phyloP scores from a whole-genome alignment of 2,797 vertebrate genomes.

The Melanotaenia maccullochi region DNA sequence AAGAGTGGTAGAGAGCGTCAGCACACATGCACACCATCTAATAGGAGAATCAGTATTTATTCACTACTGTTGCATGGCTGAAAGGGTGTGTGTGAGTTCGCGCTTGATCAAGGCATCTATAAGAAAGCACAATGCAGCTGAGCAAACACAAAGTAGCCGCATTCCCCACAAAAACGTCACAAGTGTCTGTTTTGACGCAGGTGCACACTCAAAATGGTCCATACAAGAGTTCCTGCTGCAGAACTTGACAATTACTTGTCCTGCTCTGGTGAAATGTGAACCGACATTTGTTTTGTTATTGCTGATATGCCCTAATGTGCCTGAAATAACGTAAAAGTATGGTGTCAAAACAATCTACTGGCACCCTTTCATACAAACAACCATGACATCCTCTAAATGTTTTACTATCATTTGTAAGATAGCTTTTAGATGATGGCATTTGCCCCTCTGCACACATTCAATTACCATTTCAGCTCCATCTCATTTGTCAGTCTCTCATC shows the following conservation, averaged over 20 bases:
- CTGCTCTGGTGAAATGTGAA: neutral
- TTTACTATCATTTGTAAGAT: constrained; percentile 6
- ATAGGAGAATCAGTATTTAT: constrained; percentile 37
- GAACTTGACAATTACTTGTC: constrained; percentile 35
- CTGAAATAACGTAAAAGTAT: neutral
- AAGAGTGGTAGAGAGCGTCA: constrained; percentile 42
- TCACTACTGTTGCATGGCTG: constrained; percentile 18
- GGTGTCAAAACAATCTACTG: neutral
- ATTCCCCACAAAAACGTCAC: constrained; percentile 29
- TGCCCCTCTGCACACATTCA: constrained; percentile 50
- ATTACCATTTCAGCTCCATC: constrained; percentile 7
- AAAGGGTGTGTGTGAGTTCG: constrained; percentile 26
- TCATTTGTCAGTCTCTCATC: constrained; percentile 8
- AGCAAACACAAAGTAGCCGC: constrained; percentile 63
- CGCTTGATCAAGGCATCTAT: constrained; percentile 57
- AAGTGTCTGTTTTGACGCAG: constrained; percentile 10
- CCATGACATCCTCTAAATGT: constrained; percentile 4
- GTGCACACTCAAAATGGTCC: constrained; percentile 14
- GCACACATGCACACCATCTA: constrained; percentile 31
- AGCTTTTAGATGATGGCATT: constrained; percentile 22
- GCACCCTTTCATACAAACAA: neutral
- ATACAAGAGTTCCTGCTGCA: constrained; percentile 26
- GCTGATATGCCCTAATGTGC: too few relatives aligned
- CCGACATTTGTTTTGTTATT: neutral
- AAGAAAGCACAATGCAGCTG: constrained; percentile 53